Evolutionary conservation across 2,113 vertebrate genomes (phyloP).

Genomic region (Trematocara marginatum): DNA sequence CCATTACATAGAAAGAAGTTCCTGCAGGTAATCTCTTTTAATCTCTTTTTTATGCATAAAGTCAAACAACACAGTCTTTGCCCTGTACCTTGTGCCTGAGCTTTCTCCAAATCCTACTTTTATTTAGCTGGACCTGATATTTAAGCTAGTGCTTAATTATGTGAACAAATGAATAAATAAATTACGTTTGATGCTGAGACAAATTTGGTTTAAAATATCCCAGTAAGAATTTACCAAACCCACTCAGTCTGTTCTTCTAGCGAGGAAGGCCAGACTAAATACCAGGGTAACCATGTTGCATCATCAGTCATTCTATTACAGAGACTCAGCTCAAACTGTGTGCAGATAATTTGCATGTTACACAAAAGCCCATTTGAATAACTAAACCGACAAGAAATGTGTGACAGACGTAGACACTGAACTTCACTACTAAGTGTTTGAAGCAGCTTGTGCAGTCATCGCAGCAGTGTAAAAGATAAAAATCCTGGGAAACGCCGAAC

Average conservation of each 20-base stretch:
- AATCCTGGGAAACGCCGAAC: neutral
- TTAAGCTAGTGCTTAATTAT: neutral
- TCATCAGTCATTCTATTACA: neutral
- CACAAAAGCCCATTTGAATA: neutral
- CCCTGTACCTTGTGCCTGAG: rapidly evolving
- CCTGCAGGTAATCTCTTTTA: neutral
- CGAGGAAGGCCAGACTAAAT: neutral
- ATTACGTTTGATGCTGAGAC: rapidly evolving
- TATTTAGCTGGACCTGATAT: neutral
- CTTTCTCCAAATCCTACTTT: neutral
- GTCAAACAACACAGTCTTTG: neutral
- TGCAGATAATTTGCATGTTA: neutral
- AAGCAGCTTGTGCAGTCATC: neutral
- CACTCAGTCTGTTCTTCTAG: neutral
- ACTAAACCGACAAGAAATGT: neutral
- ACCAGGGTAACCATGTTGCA: neutral
- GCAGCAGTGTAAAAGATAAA: neutral
- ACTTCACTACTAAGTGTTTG: neutral
- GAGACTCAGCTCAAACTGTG: neutral
- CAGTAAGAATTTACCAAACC: neutral
- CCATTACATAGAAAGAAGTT: neutral
- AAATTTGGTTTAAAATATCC: neutral
- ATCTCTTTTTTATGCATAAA: neutral
- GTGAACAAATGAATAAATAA: neutral
- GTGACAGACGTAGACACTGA: neutral